phyloP scores from a whole-genome alignment of 1,140 invertebrate genomes.

The silkworm (Bombyx mori) region DNA sequence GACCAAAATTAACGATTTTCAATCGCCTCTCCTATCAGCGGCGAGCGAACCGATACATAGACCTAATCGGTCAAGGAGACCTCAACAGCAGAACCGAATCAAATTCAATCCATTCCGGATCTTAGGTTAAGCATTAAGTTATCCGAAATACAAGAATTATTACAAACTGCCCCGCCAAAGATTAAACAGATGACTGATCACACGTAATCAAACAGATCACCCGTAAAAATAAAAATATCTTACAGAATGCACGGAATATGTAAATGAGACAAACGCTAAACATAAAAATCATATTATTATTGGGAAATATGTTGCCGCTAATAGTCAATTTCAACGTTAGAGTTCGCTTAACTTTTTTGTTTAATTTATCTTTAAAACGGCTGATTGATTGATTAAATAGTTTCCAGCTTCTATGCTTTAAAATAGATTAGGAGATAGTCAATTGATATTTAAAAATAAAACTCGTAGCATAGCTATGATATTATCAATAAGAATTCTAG shows the following conservation, averaged over 20 bases:
- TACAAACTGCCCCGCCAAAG: conserved; percentile 37
- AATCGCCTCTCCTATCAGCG: conserved; percentile 55
- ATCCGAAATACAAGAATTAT: conserved; percentile 4
- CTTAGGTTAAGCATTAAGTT: conserved; percentile 42
- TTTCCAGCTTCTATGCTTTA: too few relatives aligned
- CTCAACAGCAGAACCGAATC: conserved; percentile 30
- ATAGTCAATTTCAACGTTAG: too few relatives aligned
- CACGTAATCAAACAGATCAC: conserved; percentile 3
- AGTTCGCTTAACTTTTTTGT: too few relatives aligned
- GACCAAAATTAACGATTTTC: conserved; percentile 42
- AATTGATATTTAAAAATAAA: too few relatives aligned
- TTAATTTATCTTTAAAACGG: too few relatives aligned
- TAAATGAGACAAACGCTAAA: too few relatives aligned
- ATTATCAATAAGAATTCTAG: too few relatives aligned
- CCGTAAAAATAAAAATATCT: neutral
- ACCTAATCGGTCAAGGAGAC: conserved; percentile 49
- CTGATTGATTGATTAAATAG: conserved; percentile 6
- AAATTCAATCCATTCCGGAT: conserved; percentile 62
- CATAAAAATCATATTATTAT: too few relatives aligned
- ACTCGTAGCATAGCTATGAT: too few relatives aligned
- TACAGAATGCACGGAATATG: too few relatives aligned
- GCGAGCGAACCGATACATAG: conserved; percentile 52
- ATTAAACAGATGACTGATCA: conserved; percentile 7
- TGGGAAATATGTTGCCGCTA: too few relatives aligned
- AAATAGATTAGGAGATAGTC: too few relatives aligned